Evolutionary conservation across 2,797 vertebrate species (phyloP), one percentile per base, ranked within the genome.

Genomic region (Jordanella pulchra): DNA sequence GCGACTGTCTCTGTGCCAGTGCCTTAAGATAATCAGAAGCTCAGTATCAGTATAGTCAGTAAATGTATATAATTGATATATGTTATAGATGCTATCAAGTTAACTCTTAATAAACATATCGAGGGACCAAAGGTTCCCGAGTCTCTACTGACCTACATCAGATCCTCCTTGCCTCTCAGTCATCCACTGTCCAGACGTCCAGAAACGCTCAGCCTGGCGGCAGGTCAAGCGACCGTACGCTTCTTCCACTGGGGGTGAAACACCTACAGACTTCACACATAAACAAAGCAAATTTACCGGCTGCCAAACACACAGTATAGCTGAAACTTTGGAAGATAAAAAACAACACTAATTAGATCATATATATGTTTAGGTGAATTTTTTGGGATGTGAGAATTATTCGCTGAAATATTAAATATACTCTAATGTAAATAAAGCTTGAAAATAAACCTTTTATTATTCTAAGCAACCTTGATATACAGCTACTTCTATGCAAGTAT

Each of bases 171-270:
- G 94, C 78, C 94, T 88, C 80, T 97, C 96, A 0, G 96, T 97
- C 97, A 97, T 97, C 96, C 97, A 97, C 87, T 97, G 97, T 69
- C 96, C 97, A 44, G 97, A 97, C 0, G 96, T 97, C 96, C 97
- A 97, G 90, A 97, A 97, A 45, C 61, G 84, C 45, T 85, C 60
- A 18, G 96, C 93, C 23, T 96, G 90, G 18, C 95, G 92, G 1
- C 94, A 89, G 3, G 94, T 97, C 89, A 97, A 84, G 6, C 44
- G 93, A 48, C 78, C 86, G 84, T 91, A 96, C 18, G 91, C 92
- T 0, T 93, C 90, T 58, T 87, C 93, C 65, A 94, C 87, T 4
- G 89, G 81, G 72, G 76, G 76, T 1, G 93, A 90, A 76, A 84
- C 32, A 65, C 94, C 95, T 66, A 93, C 54, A 5, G 95, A 93